Evolutionary conservation across 2,797 vertebrate genomes (phyloP).

Genomic region (Taeniopygia guttata): DNA sequence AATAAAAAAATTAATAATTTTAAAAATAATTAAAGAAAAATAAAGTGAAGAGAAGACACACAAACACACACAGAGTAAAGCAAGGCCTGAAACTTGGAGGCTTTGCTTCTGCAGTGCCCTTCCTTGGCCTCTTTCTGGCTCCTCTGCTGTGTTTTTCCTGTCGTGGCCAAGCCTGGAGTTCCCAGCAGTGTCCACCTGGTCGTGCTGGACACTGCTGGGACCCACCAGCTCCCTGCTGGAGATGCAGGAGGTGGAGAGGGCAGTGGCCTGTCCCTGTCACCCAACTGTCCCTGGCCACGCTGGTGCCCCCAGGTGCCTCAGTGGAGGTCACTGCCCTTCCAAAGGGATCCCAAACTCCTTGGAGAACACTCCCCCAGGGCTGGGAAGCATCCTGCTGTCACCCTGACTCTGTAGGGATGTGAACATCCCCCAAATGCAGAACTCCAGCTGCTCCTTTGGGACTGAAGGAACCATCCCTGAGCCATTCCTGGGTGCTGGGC

Average conservation of each 20-base stretch:
- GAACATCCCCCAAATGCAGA: background rate
- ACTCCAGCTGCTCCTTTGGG: background rate
- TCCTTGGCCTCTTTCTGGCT: background rate
- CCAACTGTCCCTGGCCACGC: accelerated
- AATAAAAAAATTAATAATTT: no score
- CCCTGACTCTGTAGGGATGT: background rate
- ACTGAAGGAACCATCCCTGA: background rate
- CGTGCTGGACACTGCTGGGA: background rate
- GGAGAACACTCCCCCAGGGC: accelerated
- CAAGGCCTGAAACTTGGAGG: background rate
- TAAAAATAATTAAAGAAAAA: no score
- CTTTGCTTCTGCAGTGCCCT: background rate
- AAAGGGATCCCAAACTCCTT: background rate
- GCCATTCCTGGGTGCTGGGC: background rate
- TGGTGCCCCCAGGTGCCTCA: background rate
- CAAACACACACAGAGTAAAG: background rate
- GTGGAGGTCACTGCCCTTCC: background rate
- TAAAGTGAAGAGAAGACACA: background rate
- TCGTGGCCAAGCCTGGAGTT: background rate
- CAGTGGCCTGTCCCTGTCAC: background rate
- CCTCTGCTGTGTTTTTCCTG: background rate
- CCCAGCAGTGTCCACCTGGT: background rate
- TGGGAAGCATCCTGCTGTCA: background rate
- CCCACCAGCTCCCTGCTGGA: background rate
- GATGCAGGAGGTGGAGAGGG: background rate